phyloP scores from a whole-genome alignment of 1,140 invertebrate genomes.

The Drosophila orosa region DNA sequence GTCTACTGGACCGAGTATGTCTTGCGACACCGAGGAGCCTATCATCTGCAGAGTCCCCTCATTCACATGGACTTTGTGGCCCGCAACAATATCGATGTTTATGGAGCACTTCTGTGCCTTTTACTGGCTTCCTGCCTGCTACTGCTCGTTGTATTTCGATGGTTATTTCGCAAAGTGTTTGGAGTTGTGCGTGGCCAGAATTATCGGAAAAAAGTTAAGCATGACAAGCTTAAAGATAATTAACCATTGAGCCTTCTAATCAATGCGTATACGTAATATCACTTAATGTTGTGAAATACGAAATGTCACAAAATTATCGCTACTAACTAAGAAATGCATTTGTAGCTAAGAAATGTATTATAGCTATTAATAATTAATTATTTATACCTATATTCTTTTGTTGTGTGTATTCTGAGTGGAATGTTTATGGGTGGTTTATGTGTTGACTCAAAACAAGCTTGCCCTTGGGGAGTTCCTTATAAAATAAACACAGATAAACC shows the following conservation, averaged over 20 bases:
- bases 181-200: neutral
- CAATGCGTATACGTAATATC: constrained; percentile 7
- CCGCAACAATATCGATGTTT: constrained; percentile 61
- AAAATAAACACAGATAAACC: constrained; percentile 11
- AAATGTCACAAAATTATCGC: neutral
- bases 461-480: neutral
- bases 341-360: neutral
- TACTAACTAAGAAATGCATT: too few species aligned
- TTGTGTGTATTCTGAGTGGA: neutral
- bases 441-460: neutral
- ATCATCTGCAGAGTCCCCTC: constrained; percentile 81
- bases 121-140: neutral
- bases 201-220: neutral
- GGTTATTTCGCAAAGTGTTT: constrained; percentile 24
- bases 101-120: neutral
- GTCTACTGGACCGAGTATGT: constrained; percentile 81
- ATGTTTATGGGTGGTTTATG: neutral
- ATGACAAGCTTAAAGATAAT: constrained; percentile 27
- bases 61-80: constrained; percentile 64
- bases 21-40: constrained; percentile 84
- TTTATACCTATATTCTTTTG: neutral
- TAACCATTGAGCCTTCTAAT: constrained; percentile 1
- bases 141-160: neutral
- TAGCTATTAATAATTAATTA: neutral
- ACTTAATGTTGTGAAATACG: constrained; percentile 13